phyloP scores from a whole-genome alignment of 2,113 vertebrate species.

The Columba livia region DNA sequence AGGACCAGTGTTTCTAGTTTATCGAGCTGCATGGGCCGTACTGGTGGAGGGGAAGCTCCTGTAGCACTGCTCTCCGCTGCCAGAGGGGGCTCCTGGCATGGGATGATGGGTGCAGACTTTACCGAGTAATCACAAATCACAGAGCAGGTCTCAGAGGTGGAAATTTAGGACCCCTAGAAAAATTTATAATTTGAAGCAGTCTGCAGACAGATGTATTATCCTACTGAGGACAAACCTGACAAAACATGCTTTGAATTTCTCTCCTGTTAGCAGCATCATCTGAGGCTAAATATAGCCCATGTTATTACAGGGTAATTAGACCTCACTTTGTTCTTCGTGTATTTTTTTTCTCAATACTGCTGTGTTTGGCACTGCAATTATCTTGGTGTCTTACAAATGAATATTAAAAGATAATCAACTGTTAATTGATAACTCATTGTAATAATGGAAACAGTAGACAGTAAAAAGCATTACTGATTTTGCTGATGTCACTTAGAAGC shows the following conservation, averaged over 20 bases:
- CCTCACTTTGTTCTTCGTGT: neutral
- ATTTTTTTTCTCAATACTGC: neutral
- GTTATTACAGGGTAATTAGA: neutral
- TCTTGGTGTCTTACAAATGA: constrained; percentile 63
- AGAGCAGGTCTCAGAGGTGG: neutral
- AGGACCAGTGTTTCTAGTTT: neutral
- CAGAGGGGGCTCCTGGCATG: accelerated
- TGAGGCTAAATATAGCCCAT: neutral
- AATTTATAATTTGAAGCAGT: neutral
- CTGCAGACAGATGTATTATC: neutral
- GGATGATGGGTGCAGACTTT: accelerated
- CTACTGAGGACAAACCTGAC: neutral
- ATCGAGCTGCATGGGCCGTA: neutral
- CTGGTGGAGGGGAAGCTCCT: neutral
- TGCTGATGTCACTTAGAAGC: accelerated
- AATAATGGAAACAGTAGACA: constrained; percentile 40
- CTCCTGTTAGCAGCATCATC: neutral
- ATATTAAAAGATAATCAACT: constrained; percentile 65
- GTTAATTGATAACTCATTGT: constrained; percentile 66
- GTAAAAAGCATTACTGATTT: neutral
- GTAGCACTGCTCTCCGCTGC: neutral
- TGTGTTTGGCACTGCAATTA: constrained; percentile 42
- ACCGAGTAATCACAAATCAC: accelerated
- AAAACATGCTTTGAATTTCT: neutral
- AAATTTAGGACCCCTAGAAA: neutral